Conservation (phyloP, 2,888 invertebrate species). For the Acheta domesticus region DNA sequence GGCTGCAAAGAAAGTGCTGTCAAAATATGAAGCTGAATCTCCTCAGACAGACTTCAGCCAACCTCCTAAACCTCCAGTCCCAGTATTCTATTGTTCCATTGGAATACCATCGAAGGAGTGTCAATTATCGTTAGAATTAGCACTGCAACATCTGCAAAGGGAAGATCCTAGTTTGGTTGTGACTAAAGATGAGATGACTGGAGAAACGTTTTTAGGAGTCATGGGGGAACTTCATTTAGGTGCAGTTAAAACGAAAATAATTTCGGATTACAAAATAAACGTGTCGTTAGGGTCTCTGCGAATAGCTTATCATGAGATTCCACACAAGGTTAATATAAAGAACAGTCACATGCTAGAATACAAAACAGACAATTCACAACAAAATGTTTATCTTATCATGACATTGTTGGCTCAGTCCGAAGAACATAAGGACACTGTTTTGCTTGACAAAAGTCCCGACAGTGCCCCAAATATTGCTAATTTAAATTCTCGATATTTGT, state of each 20-base stretch:
- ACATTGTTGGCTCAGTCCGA: constrained; percentile 55
- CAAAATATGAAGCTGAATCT: constrained; percentile 43
- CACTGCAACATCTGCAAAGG: constrained; percentile 72
- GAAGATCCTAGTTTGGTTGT: constrained; percentile 91
- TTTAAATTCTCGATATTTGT: constrained; percentile 62
- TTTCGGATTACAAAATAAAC: constrained; percentile 85
- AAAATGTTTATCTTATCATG: constrained; percentile 60
- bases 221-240: constrained; percentile 99
- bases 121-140: constrained; percentile 73
- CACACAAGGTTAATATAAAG: constrained; percentile 52
- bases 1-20: constrained; percentile 55
- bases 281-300: constrained; percentile 86
- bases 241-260: constrained; percentile 83
- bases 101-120: constrained; percentile 80
- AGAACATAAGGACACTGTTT: constrained; percentile 44
- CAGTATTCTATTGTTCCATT: constrained; percentile 94
- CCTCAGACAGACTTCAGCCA: constrained; percentile 53
- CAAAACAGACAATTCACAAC: constrained; percentile 54
- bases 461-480: constrained; percentile 63
- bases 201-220: constrained; percentile 77
- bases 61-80: constrained; percentile 72
- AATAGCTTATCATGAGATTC: constrained; percentile 82
- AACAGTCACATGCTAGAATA: constrained; percentile 58
- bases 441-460: constrained; percentile 65
- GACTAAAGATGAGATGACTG: constrained; percentile 69